Conservation (phyloP, 2,113 vertebrate genomes). For the Notothenia coriiceps region DNA sequence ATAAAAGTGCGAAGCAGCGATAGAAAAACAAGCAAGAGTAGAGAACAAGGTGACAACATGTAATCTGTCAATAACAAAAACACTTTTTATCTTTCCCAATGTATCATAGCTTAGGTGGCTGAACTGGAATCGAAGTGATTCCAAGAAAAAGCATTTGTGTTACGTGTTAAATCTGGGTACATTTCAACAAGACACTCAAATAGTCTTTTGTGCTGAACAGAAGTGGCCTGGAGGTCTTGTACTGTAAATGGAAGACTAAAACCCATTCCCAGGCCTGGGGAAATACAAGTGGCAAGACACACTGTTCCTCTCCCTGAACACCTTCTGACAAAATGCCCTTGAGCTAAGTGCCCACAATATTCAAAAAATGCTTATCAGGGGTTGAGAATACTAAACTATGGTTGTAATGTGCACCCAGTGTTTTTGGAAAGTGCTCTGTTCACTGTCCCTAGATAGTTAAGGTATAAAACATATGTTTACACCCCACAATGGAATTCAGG, state of each 20-base stretch:
- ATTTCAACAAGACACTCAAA: slow-evolving; percentile 7
- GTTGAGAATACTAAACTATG: background rate
- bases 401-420: background rate
- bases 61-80: slow-evolving; percentile 10
- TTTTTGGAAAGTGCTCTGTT: background rate
- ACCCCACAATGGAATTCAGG: background rate
- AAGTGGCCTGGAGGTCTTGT: slow-evolving; percentile 1
- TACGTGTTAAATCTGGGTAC: background rate
- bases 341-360: slow-evolving; percentile 7
- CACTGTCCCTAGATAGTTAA: background rate
- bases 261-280: background rate
- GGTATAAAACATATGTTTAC: background rate
- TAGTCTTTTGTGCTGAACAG: slow-evolving; percentile 1
- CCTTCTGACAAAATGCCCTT: slow-evolving; percentile 17
- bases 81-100: background rate
- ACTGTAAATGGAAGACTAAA: slow-evolving; percentile 13
- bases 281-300: slow-evolving; percentile 13
- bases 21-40: background rate
- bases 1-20: slow-evolving; percentile 8
- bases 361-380: slow-evolving; percentile 16
- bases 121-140: background rate
- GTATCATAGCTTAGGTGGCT: background rate
- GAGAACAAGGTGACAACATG: slow-evolving; percentile 17
- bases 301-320: background rate
- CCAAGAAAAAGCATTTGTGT: background rate